A percentile compares a stretch with the other conserved stretches of the same genome.
Evolutionary conservation across 2,797 vertebrate genomes (phyloP).

Genomic region (Buphagus erythrorhynchus): DNA sequence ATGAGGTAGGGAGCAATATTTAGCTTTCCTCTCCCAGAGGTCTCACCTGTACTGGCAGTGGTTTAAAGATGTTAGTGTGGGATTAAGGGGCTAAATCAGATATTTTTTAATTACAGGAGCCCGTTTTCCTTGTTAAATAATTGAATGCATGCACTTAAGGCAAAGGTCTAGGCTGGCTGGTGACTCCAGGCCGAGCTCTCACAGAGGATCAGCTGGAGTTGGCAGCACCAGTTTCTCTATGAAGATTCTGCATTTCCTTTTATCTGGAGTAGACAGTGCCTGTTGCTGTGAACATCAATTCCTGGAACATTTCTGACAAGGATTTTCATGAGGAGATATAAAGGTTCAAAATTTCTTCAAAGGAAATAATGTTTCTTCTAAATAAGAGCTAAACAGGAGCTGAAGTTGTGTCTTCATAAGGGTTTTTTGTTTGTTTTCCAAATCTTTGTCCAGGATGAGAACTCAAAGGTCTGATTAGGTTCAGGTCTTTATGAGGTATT

Average conservation of each 20-base stretch:
- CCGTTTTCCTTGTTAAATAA: slow-evolving; percentile 24
- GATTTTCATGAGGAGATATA: background rate
- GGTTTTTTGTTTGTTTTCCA: background rate
- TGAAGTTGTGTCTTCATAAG: background rate
- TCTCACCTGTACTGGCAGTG: slow-evolving; percentile 46
- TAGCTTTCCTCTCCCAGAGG: slow-evolving; percentile 43
- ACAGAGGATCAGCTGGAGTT: background rate
- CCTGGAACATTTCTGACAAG: background rate
- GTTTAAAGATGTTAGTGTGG: slow-evolving; percentile 20
- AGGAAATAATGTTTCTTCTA: background rate
- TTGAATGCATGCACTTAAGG: background rate
- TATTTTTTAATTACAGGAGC: slow-evolving; percentile 40
- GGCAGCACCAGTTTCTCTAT: background rate
- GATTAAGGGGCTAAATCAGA: slow-evolving; percentile 29
- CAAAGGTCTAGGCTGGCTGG: background rate
- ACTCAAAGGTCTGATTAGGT: background rate
- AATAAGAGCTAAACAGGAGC: background rate
- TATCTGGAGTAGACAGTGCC: background rate
- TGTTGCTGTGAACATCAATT: background rate
- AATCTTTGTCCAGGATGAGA: background rate
- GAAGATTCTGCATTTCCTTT: background rate
- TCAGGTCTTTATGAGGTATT: background rate
- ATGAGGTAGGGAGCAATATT: background rate
- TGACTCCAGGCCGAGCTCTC: background rate
- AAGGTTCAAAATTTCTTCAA: background rate